These are phyloP conservation scores for Ceratosolen fusciceps DNA, from an alignment of 1,140 invertebrate genomes.

Conservation along the genomic window DNA sequence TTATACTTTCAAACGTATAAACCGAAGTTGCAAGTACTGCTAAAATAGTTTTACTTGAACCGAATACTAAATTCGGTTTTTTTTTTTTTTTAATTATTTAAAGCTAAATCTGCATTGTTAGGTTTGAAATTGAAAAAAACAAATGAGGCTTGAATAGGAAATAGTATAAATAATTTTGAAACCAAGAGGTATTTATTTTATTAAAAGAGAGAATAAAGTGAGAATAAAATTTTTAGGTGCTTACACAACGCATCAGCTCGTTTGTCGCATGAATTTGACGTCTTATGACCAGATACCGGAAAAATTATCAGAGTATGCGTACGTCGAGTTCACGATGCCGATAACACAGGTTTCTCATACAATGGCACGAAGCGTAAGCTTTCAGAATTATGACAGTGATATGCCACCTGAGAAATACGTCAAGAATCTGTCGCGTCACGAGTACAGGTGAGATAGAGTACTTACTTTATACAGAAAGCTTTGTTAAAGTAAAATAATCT, in stretches of 20 bases:
- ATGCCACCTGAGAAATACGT: constrained; percentile 99
- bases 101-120: too few species aligned
- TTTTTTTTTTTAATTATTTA: too few species aligned
- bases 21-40: too few species aligned
- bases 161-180: too few species aligned
- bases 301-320: constrained; percentile 87
- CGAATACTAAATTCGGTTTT: too few species aligned
- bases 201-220: background rate
- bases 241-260: constrained; percentile 95
- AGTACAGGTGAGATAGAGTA: constrained; percentile 82
- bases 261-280: constrained; percentile 93
- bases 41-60: too few species aligned
- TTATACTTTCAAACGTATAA: too few species aligned
- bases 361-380: constrained; percentile 94
- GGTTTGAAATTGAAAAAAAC: too few species aligned
- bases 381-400: constrained; percentile 89
- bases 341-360: constrained; percentile 97
- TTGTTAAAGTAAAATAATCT: too few species aligned
- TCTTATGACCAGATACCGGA: constrained; percentile 98
- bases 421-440: constrained; percentile 94
- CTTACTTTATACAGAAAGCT: too few species aligned
- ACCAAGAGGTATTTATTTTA: too few species aligned
- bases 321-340: constrained; percentile 99
- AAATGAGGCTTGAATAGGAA: too few species aligned
- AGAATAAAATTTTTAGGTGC: constrained; percentile 80